phyloP scores from a whole-genome alignment of 2,888 invertebrate species.

The Ctenicera cuprea region DNA sequence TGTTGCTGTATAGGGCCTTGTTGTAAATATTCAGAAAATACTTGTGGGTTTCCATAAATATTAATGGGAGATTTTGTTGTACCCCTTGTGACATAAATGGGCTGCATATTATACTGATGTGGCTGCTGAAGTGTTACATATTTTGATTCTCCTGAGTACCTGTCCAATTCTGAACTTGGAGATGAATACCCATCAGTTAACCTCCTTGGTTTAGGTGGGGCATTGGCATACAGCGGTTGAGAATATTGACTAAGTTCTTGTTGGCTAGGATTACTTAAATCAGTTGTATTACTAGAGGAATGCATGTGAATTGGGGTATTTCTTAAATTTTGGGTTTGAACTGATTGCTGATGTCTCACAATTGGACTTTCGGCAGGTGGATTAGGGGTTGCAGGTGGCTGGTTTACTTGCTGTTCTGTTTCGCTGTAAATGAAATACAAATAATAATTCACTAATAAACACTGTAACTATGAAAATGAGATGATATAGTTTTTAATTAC shows the following conservation, averaged over 20 bases:
- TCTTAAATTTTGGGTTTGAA: slow-evolving; percentile 51
- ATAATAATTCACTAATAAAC: not conserved
- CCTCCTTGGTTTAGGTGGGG: slow-evolving; percentile 90
- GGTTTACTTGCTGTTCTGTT: slow-evolving; percentile 23
- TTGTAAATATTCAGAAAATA: slow-evolving; percentile 55
- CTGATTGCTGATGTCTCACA: slow-evolving; percentile 38
- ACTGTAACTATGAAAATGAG: not conserved
- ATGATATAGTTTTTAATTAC: no score
- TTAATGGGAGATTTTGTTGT: slow-evolving; percentile 67
- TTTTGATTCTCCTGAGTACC: slow-evolving; percentile 74
- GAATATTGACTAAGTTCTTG: slow-evolving; percentile 71
- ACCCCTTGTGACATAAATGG: slow-evolving; percentile 55
- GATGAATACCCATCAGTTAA: slow-evolving; percentile 86
- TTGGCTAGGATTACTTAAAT: slow-evolving; percentile 67
- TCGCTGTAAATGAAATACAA: slow-evolving; percentile 38
- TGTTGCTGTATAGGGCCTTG: slow-evolving; percentile 56
- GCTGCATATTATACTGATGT: slow-evolving; percentile 61
- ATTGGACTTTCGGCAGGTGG: slow-evolving; percentile 54
- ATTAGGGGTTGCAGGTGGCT: slow-evolving; percentile 35
- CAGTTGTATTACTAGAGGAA: slow-evolving; percentile 66
- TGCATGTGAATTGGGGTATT: slow-evolving; percentile 65
- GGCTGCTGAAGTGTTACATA: slow-evolving; percentile 71
- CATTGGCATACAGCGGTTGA: slow-evolving; percentile 91
- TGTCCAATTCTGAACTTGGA: slow-evolving; percentile 80
- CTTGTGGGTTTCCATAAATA: slow-evolving; percentile 60